Percentiles rank a stretch among this genome's conserved stretches.
Conservation (phyloP, 2,113 vertebrate genomes). For the Talpa occidentalis region DNA sequence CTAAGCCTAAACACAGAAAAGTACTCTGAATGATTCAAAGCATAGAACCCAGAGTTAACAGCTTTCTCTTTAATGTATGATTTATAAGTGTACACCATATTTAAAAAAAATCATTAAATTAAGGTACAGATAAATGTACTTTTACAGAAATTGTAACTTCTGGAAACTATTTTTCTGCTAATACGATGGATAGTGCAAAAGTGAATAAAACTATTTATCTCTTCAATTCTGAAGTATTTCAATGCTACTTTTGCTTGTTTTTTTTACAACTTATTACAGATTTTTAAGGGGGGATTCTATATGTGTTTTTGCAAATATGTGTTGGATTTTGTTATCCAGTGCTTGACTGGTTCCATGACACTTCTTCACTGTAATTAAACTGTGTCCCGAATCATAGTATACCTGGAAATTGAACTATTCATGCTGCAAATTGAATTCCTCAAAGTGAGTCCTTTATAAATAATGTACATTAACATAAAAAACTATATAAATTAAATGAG, state of each 20-base stretch:
- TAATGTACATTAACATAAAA: slow-evolving; percentile 83
- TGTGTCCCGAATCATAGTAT: slow-evolving; percentile 80
- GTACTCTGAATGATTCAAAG: slow-evolving; percentile 68
- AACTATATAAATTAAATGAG: slow-evolving; percentile 77
- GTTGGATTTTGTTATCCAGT: slow-evolving; percentile 81
- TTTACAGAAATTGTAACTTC: slow-evolving; percentile 52
- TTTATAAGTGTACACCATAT: slow-evolving; percentile 58
- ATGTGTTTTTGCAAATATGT: slow-evolving; percentile 81
- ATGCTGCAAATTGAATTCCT: slow-evolving; percentile 87
- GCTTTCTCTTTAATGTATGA: slow-evolving; percentile 71
- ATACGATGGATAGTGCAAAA: slow-evolving; percentile 6
- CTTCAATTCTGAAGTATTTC: slow-evolving; percentile 59
- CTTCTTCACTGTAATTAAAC: slow-evolving; percentile 86
- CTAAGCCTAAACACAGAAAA: slow-evolving; percentile 67
- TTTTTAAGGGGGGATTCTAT: slow-evolving; percentile 70
- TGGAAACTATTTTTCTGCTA: background rate
- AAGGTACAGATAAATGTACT: background rate
- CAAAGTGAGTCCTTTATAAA: slow-evolving; percentile 85
- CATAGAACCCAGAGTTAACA: slow-evolving; percentile 48
- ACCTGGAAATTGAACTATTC: slow-evolving; percentile 87
- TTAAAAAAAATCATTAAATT: slow-evolving; percentile 60
- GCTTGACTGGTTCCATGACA: slow-evolving; percentile 78
- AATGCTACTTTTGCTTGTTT: slow-evolving; percentile 23
- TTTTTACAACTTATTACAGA: slow-evolving; percentile 57
- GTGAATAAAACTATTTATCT: slow-evolving; percentile 44